phyloP scores from a whole-genome alignment of 23 tunicate genomes.

The Halocynthia roretzi region DNA sequence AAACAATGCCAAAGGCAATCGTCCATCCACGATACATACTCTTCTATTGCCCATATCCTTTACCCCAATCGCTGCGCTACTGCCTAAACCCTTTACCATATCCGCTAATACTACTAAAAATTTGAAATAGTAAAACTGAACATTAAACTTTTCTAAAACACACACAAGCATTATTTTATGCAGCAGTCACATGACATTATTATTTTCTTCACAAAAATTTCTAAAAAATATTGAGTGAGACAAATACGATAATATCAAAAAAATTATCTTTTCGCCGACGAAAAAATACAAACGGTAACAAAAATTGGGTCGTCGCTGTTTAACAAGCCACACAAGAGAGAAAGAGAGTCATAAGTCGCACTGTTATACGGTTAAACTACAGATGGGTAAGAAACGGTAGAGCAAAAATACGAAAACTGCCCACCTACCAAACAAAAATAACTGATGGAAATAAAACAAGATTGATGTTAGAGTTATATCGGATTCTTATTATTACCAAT shows the following conservation, averaged over 20 bases:
- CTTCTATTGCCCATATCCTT: too few relatives aligned
- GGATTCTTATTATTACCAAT: neutral
- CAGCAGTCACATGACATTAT: conserved; percentile 21
- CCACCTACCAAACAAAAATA: neutral
- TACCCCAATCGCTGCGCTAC: too few relatives aligned
- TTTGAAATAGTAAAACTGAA: too few relatives aligned
- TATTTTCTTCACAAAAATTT: neutral
- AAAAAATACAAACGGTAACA: conserved; percentile 11
- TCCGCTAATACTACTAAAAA: too few relatives aligned
- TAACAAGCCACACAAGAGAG: neutral
- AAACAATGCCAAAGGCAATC: too few relatives aligned
- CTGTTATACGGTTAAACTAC: too few relatives aligned
- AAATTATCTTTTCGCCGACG: conserved; percentile 1
- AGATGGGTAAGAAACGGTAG: too few relatives aligned
- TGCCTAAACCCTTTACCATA: too few relatives aligned
- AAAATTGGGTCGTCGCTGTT: conserved; percentile 3
- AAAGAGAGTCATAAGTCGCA: neutral
- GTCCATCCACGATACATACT: too few relatives aligned
- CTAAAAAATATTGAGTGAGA: conserved; percentile 14
- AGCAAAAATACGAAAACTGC: neutral
- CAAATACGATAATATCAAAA: conserved; percentile 11
- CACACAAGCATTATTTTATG: neutral
- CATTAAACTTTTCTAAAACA: too few relatives aligned
- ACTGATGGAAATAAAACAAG: neutral
- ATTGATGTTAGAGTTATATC: neutral